Percentiles rank a stretch among this genome's conserved stretches.
Evolutionary conservation across 2,888 invertebrate genomes (phyloP).

Genomic region (Pterobdella sp.): DNA sequence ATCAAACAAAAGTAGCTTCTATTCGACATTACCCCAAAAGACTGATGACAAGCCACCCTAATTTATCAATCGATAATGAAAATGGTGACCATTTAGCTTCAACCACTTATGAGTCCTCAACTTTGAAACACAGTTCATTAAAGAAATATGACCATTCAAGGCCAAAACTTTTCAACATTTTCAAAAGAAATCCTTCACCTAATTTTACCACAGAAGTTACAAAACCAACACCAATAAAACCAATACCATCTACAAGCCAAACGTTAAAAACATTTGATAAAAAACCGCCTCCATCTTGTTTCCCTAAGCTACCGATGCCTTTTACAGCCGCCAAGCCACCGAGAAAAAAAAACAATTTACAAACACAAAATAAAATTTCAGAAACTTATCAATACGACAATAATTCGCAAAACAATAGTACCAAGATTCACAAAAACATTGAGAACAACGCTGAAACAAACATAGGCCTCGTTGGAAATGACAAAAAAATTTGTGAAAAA

Average conservation of each 20-base stretch:
- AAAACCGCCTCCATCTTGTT: too few species aligned
- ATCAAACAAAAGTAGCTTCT: slow-evolving; percentile 16
- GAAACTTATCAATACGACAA: not conserved
- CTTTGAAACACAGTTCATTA: not conserved
- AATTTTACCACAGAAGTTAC: not conserved
- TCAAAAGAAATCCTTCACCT: not conserved
- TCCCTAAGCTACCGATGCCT: too few species aligned
- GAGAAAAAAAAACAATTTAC: too few species aligned
- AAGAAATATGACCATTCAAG: not conserved
- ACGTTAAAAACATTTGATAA: not conserved
- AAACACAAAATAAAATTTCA: too few species aligned
- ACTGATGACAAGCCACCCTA: not conserved
- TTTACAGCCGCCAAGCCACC: too few species aligned
- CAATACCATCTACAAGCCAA: not conserved
- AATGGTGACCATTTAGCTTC: too few species aligned
- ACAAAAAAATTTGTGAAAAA: too few species aligned
- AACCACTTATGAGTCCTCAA: too few species aligned
- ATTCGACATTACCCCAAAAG: slow-evolving; percentile 23
- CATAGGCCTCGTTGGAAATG: not conserved
- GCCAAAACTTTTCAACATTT: not conserved
- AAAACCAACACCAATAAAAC: not conserved
- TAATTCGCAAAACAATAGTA: not conserved
- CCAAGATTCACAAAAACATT: not conserved
- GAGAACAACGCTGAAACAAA: not conserved
- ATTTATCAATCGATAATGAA: not conserved